These are phyloP conservation scores for Notamacropus eugenii DNA, from an alignment of 2,797 vertebrate species.

Conservation along the genomic window DNA sequence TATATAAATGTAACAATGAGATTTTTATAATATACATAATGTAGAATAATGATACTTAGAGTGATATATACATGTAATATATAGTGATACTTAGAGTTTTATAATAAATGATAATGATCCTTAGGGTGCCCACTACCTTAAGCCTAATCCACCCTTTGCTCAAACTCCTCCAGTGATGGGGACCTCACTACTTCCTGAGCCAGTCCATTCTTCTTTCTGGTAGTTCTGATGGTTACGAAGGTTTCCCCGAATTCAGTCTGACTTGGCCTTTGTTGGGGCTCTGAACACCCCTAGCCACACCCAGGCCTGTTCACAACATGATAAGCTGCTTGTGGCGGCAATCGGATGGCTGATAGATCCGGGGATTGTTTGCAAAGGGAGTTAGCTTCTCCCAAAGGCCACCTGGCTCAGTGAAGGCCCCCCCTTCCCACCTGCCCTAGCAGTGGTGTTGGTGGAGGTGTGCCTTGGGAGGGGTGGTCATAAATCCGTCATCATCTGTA, in stretches of 20 bases:
- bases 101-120: background rate
- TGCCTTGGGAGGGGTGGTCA: slow-evolving; percentile 60
- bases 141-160: background rate
- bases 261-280: background rate
- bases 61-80: too few species aligned
- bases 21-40: too few species aligned
- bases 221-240: background rate
- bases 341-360: slow-evolving; percentile 11
- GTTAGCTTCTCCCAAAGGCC: slow-evolving; percentile 9
- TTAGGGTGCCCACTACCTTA: background rate
- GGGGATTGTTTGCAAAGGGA: slow-evolving; percentile 57
- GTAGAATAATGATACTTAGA: too few species aligned
- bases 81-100: too few species aligned
- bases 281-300: background rate
- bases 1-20: too few species aligned
- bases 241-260: background rate
- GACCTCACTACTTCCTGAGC: too few species aligned
- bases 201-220: background rate
- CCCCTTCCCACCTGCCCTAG: background rate
- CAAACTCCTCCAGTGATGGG: background rate
- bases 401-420: slow-evolving; percentile 47
- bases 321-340: slow-evolving; percentile 32
- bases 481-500: slow-evolving; percentile 84
- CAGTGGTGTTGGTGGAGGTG: background rate
- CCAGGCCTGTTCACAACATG: background rate